Evolutionary conservation across 2,888 invertebrate genomes (phyloP).

Genomic region (Tipula unca): DNA sequence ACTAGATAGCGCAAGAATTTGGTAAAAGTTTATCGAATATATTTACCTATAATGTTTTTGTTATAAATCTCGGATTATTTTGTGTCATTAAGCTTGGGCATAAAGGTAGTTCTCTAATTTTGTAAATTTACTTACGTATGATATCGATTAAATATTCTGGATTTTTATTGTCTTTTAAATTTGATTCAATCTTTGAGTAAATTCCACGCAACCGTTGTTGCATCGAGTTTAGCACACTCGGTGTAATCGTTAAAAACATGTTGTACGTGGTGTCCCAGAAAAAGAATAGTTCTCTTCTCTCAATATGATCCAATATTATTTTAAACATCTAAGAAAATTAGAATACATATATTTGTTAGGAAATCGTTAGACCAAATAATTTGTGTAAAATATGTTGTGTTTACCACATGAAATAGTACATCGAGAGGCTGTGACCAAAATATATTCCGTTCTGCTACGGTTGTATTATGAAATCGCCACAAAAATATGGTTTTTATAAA

Average conservation of each 20-base stretch:
- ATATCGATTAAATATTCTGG: background rate
- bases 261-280: background rate
- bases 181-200: background rate
- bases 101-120: too few species aligned
- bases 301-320: background rate
- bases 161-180: constrained; percentile 37
- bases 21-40: too few species aligned
- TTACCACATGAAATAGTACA: background rate
- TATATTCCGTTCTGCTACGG: constrained; percentile 26
- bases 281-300: background rate
- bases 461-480: constrained; percentile 29
- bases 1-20: too few species aligned
- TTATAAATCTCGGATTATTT: too few species aligned
- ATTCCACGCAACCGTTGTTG: background rate
- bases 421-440: background rate
- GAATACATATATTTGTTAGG: background rate
- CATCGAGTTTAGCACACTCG: background rate
- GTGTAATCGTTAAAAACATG: background rate
- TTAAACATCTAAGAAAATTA: background rate
- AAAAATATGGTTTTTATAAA: constrained; percentile 29
- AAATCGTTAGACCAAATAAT: background rate
- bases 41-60: too few species aligned
- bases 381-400: background rate
- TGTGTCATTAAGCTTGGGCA: too few species aligned
- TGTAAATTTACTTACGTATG: background rate